Conservation (phyloP, 2,797 vertebrate genomes). For the Mus minutoides region DNA sequence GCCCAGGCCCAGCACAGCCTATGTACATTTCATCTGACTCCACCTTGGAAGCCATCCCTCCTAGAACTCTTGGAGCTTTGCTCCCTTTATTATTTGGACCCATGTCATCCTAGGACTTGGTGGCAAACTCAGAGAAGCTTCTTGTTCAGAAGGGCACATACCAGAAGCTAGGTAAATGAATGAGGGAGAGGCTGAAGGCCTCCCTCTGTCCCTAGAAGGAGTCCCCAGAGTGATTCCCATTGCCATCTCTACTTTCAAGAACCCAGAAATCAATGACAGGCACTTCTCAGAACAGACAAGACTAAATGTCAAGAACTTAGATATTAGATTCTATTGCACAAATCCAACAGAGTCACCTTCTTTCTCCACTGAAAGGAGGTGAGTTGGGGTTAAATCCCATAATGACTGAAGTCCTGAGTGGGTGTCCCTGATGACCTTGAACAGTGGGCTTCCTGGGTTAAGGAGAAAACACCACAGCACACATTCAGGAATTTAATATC, state of each 20-base stretch:
- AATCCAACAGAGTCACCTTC: not conserved
- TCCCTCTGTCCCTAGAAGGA: not conserved
- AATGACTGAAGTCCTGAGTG: not conserved
- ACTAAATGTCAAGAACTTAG: slow-evolving; percentile 52
- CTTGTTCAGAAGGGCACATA: not conserved
- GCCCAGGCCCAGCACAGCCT: not conserved
- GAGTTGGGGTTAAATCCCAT: not conserved
- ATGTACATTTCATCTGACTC: not conserved
- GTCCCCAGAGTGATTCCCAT: not conserved
- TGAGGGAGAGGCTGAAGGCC: not conserved
- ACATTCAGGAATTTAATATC: slow-evolving; percentile 3
- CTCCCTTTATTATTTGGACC: not conserved
- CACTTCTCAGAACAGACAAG: slow-evolving; percentile 43
- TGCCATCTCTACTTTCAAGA: not conserved
- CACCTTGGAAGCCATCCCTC: not conserved
- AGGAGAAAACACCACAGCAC: slow-evolving; percentile 20
- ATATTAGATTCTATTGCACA: not conserved
- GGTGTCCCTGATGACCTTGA: no score
- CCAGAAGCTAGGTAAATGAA: not conserved
- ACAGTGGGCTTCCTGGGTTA: not conserved
- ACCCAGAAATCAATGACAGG: slow-evolving; percentile 62
- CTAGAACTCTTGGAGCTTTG: not conserved
- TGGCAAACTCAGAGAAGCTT: not conserved
- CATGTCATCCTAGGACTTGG: not conserved
- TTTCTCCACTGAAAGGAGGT: not conserved